These are phyloP conservation scores for Ephestia elutella DNA, from an alignment of 1,140 invertebrate species.

Conservation along the genomic window DNA sequence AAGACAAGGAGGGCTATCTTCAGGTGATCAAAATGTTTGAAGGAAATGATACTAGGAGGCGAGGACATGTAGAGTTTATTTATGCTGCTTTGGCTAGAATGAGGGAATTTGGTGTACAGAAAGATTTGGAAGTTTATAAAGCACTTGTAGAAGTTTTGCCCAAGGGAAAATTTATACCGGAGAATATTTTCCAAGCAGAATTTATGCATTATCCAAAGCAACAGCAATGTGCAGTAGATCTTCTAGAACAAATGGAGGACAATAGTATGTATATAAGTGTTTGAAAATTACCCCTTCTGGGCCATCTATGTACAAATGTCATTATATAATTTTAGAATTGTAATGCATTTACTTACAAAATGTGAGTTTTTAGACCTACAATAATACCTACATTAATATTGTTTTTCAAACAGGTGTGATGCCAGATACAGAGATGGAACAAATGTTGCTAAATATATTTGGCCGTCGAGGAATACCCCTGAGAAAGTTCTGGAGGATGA, in stretches of 20 bases:
- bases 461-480: slow-evolving; percentile 85
- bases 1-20: slow-evolving; percentile 83
- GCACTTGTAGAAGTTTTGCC: slow-evolving; percentile 92
- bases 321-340: too few relatives aligned
- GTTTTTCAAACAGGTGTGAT: slow-evolving; percentile 81
- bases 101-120: slow-evolving; percentile 92
- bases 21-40: slow-evolving; percentile 84
- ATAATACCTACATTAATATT: neutral
- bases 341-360: too few relatives aligned
- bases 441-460: slow-evolving; percentile 88
- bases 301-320: too few relatives aligned
- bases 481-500: slow-evolving; percentile 91
- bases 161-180: slow-evolving; percentile 90
- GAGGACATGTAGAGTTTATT: slow-evolving; percentile 95
- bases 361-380: too few relatives aligned
- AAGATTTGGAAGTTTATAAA: slow-evolving; percentile 95
- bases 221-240: slow-evolving; percentile 90
- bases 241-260: slow-evolving; percentile 93
- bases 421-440: slow-evolving; percentile 91
- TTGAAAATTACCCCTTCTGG: neutral
- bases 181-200: slow-evolving; percentile 87
- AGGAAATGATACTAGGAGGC: slow-evolving; percentile 75
- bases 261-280: slow-evolving; percentile 77
- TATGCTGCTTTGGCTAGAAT: slow-evolving; percentile 90
- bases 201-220: slow-evolving; percentile 96